A percentile compares a stretch with the other conserved stretches of the same genome.
Conservation (phyloP, 1,140 invertebrate species). For the Magallana ariakensis region DNA sequence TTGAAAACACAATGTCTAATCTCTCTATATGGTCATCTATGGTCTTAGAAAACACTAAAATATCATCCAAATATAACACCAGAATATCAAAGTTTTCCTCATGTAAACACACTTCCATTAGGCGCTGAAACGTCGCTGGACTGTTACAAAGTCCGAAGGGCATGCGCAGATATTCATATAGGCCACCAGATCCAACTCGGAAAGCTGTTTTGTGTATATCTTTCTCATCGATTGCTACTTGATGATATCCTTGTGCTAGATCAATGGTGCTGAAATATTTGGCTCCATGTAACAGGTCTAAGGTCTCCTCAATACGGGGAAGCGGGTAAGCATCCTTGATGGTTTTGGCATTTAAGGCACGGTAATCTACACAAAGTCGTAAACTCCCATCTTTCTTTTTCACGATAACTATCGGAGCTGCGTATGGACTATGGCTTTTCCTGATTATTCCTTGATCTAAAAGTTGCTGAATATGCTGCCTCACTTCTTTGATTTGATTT, state of each 20-base stretch:
- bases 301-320: constrained; percentile 64
- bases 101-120: too few relatives aligned
- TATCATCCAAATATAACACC: too few relatives aligned
- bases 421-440: constrained; percentile 1
- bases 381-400: constrained; percentile 59
- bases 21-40: constrained; percentile 27
- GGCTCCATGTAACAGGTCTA: constrained; percentile 68
- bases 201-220: constrained; percentile 72
- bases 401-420: constrained; percentile 50
- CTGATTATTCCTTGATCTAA: neutral
- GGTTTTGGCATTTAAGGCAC: constrained; percentile 53
- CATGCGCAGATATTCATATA: constrained; percentile 60
- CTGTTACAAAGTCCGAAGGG: too few relatives aligned
- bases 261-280: constrained; percentile 74
- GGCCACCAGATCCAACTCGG: constrained; percentile 56
- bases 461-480: constrained; percentile 34
- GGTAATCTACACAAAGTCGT: constrained; percentile 59
- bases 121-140: too few relatives aligned
- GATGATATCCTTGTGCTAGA: constrained; percentile 66
- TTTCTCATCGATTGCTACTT: constrained; percentile 63
- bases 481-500: constrained; percentile 48
- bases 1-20: constrained; percentile 29
- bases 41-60: constrained; percentile 34
- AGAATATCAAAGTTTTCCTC: too few relatives aligned
- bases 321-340: constrained; percentile 79